Base-by-base conservation (phyloP, 1,140 invertebrate species). In the Macrobrachium nipponense region DNA sequence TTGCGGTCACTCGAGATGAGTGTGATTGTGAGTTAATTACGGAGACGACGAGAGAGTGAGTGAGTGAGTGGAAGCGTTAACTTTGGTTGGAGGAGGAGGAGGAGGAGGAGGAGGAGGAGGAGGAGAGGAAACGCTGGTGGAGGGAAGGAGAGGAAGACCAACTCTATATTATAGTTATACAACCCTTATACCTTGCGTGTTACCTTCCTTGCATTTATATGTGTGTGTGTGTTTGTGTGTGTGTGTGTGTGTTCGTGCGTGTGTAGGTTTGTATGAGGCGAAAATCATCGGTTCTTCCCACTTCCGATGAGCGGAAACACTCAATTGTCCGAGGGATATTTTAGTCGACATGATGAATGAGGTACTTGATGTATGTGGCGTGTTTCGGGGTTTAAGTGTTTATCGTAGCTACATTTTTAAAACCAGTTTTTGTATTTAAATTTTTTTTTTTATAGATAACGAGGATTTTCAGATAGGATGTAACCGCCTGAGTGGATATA, bases 221-320 rank as follows among this genome's bases (percentile, higher is more conserved):
- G 82, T 58, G 23, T 72, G 75, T 68, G 72, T 77, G 43, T 62
- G 36, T 18, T 60, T 36, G 58, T 78, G 82, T 66, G 82, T 78
- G 73, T 17, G 75, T 58, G 75, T 78, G 36, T 79, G 75, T 60
- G 44, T 17, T 4, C 11, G 64, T 17, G 75, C 59, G 76, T 70
- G 43, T 81, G 61, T 73, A 23, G 60, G 70, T 75, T 79, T 61
- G 80, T 62, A 75, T 76, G 73, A 68, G 68, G 83, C 73, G 83
- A 70, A 86, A 86, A 86, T 80, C 73, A 80, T 80, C 59, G 64
- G 70, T 62, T 75, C 61, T 80, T 64, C 8, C 51, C 51, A 79
- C 61, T 85, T 72, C 62, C 78, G 76, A 79, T 44, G 17, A 58
- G 60, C 77, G 51, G 77, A 86, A 75, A 80, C 64, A 75, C 79